These are phyloP conservation scores for Microplitis manilae DNA, from an alignment of 2,888 invertebrate genomes.

Conservation along the genomic window DNA sequence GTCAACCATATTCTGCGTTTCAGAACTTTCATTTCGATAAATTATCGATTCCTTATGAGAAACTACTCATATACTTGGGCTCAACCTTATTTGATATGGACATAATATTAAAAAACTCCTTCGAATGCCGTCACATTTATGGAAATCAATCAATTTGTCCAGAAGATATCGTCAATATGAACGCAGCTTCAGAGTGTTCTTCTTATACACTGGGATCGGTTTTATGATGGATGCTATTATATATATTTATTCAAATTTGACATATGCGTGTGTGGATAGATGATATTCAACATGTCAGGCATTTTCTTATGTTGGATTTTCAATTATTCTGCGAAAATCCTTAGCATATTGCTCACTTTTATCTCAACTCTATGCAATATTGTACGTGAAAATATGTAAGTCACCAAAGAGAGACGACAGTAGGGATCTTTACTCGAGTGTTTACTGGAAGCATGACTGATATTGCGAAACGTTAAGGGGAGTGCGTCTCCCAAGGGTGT, in stretches of 20 bases:
- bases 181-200: too few species aligned
- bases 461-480: constrained; percentile 51
- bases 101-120: too few species aligned
- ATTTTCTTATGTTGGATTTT: constrained; percentile 30
- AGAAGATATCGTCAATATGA: too few species aligned
- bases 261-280: background rate
- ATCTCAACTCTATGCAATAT: constrained; percentile 50
- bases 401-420: constrained; percentile 34
- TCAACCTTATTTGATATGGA: too few species aligned
- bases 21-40: too few species aligned
- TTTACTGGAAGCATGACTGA: constrained; percentile 52
- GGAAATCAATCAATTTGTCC: too few species aligned
- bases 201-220: too few species aligned
- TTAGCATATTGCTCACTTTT: constrained; percentile 51
- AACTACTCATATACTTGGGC: too few species aligned
- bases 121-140: too few species aligned
- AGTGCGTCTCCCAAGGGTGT: constrained; percentile 50
- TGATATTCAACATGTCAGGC: background rate
- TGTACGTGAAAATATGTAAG: constrained; percentile 56
- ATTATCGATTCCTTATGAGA: too few species aligned
- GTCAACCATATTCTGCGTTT: too few species aligned
- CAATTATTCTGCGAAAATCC: constrained; percentile 40
- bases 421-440: constrained; percentile 41
- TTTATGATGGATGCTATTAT: too few species aligned
- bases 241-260: background rate